A percentile compares a stretch with the other conserved stretches of the same genome.
Conservation (phyloP, 1,140 invertebrate species). For the Cyclargus thomasi region DNA sequence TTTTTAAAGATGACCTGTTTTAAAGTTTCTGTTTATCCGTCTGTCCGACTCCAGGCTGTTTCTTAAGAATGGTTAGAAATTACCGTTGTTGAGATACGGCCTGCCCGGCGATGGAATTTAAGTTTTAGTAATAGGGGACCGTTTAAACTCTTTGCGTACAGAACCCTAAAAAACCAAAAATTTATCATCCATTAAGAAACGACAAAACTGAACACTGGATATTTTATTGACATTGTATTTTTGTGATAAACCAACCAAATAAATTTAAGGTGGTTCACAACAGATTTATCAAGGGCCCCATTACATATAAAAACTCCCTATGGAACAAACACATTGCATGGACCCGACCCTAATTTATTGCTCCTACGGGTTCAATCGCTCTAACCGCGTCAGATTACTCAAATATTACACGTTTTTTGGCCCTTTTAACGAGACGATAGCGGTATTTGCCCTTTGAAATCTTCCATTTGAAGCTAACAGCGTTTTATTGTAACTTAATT, state of each 20-base stretch:
- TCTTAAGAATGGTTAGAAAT: too few species aligned
- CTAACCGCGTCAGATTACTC: conserved; percentile 19
- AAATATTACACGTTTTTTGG: conserved; percentile 21
- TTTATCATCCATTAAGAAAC: conserved; percentile 3
- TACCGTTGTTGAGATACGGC: too few species aligned
- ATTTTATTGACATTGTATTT: conserved; percentile 14
- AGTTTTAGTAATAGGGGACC: neutral
- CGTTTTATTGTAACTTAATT: conserved; percentile 1
- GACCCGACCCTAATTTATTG: conserved; percentile 49
- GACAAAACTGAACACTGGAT: neutral
- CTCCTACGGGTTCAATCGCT: conserved; percentile 24
- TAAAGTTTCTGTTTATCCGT: too few species aligned
- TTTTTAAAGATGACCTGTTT: too few species aligned
- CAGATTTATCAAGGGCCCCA: conserved; percentile 43
- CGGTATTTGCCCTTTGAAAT: conserved; percentile 8
- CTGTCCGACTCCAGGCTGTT: too few species aligned
- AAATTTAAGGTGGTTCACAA: conserved; percentile 27
- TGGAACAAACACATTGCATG: conserved; percentile 48
- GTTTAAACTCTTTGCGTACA: neutral
- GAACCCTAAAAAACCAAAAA: neutral
- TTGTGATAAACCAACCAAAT: conserved; percentile 17
- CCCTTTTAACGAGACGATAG: conserved; percentile 21
- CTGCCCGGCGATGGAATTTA: too few species aligned
- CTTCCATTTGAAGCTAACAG: neutral
- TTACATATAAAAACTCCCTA: conserved; percentile 48